Conservation (phyloP, 2,113 vertebrate species). For the Rhinopithecus roxellana region DNA sequence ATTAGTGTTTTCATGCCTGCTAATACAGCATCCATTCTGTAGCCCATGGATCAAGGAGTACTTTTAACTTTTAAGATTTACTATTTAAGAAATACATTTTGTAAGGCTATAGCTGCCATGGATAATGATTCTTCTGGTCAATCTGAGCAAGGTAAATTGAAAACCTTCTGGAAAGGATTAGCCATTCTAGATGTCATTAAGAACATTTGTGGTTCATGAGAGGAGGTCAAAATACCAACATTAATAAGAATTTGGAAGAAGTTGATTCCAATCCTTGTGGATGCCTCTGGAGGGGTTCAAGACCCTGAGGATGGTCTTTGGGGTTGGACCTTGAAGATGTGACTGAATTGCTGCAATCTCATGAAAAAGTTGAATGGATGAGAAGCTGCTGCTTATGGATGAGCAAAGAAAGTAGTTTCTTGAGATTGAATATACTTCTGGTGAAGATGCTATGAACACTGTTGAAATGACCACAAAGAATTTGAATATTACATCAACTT, state of each 20-base stretch:
- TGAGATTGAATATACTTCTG: neutral
- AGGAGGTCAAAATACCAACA: neutral
- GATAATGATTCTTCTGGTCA: neutral
- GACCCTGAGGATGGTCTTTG: too few species aligned
- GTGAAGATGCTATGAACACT: neutral
- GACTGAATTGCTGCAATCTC: neutral
- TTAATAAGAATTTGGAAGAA: neutral
- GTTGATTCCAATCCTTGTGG: neutral
- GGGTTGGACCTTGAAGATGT: neutral
- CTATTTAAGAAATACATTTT: neutral
- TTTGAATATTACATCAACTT: neutral
- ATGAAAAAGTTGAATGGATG: neutral
- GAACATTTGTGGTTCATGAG: neutral
- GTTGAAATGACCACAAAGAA: neutral
- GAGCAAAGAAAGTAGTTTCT: neutral
- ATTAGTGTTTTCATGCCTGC: neutral
- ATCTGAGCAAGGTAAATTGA: neutral
- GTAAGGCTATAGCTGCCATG: neutral
- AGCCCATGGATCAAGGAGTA: neutral
- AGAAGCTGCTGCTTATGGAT: neutral
- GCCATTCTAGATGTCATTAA: neutral
- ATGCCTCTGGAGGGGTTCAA: neutral
- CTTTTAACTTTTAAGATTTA: neutral
- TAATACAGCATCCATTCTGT: neutral
- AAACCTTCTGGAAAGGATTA: neutral